These are phyloP conservation scores for Pyrocephalus nanus DNA, from an alignment of 2,797 vertebrate species.

Conservation along the genomic window DNA sequence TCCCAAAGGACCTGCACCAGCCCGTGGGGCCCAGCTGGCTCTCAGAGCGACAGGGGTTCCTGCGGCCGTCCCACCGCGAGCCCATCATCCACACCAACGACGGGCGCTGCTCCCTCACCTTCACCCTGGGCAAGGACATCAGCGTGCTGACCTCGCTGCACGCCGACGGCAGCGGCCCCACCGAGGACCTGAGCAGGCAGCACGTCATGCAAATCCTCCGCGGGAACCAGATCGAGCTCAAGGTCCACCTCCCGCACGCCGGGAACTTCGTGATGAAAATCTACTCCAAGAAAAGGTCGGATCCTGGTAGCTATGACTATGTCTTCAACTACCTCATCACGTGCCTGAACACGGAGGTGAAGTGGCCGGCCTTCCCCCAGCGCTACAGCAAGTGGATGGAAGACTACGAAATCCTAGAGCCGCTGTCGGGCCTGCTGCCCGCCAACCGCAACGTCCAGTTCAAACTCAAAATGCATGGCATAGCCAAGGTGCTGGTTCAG, in stretches of 20 bases:
- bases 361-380: conserved; percentile 80
- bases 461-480: conserved; percentile 76
- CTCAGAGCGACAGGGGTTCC: conserved; percentile 78
- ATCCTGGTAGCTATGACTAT: conserved; percentile 73
- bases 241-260: conserved; percentile 77
- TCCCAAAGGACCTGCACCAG: conserved; percentile 75
- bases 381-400: conserved; percentile 75
- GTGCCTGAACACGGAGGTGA: conserved; percentile 75
- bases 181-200: conserved; percentile 59
- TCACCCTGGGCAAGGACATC: conserved; percentile 73
- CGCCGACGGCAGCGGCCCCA: conserved; percentile 28
- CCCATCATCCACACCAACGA: conserved; percentile 78
- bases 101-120: conserved; percentile 76
- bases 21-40: conserved; percentile 83
- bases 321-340: conserved; percentile 82
- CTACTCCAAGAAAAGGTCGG: conserved; percentile 78
- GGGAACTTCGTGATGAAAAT: conserved; percentile 80
- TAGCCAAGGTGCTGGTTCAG: conserved; percentile 77
- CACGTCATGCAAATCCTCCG: conserved; percentile 75
- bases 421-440: conserved; percentile 76
- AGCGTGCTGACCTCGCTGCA: conserved; percentile 74
- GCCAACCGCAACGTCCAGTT: conserved; percentile 75
- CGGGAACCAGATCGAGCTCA: conserved; percentile 72
- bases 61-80: conserved; percentile 59
- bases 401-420: conserved; percentile 80